Evolutionary conservation across 1,140 invertebrate species (phyloP), one percentile per base, ranked within the genome.

Genomic region (Sinella curviseta): DNA sequence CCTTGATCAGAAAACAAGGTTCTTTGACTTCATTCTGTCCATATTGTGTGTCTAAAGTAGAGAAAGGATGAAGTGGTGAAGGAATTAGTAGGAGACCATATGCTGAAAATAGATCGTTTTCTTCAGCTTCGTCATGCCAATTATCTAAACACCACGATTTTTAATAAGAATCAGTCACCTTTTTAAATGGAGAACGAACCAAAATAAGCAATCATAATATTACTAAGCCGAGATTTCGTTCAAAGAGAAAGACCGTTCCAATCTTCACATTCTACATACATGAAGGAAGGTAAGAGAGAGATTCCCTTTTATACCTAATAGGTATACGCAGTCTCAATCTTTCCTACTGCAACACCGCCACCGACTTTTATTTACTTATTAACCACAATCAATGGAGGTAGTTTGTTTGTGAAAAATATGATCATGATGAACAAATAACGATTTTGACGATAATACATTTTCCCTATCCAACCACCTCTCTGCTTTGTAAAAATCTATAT

Each of bases 101-200:
- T 70, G 65, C 65, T 70, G 65, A 70, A 70, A 70, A 70, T 70
- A 24, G 65, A 70, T 70, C 26, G 8, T 17, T 26, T 65, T 48
- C 39, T 48, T 48, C 8, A 8, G 20, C 20, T 48, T 65, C 24
- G 16, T 70, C 2, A 70, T 31, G 65, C 31, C 65, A 70, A 70
- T 70, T 70, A 70, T 24, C 65, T 70, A 70, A 70, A 70, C 55
- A 60, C 65, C 65, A 70, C 65, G 65, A 70, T 33, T 70, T 70
- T 33, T 70, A 70, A 70, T 70, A 70, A 70, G 65, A 30, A 70
- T 70, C 65, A 70, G 26, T 30, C 31, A 70, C 8, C 65, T 30
- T 60, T 26, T 17, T 31, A 60, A 60, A 60, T 12, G n/a, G 24
- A 24, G 24, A 60, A 60, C 39, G 17, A 48, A 4, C 4, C 39